Conservation (phyloP, 2,888 invertebrate species). For the Synergus itoensis region DNA sequence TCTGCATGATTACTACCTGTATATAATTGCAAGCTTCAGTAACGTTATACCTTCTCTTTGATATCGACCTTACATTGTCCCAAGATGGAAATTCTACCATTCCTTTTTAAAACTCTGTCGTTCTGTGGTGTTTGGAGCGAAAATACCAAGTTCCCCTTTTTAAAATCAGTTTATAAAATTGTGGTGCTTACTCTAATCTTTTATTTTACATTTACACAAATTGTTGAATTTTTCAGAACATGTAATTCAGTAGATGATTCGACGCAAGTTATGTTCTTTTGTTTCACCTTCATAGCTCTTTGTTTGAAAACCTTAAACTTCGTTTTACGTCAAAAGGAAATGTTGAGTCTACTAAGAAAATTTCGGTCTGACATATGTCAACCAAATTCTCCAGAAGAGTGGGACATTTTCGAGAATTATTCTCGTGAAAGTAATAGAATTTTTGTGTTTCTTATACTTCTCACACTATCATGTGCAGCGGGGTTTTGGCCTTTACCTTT, state of each 20-base stretch:
- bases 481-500: slow-evolving; percentile 25
- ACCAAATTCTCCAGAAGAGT: slow-evolving; percentile 35
- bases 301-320: slow-evolving; percentile 46
- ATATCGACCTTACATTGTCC: not conserved
- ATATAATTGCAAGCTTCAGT: slow-evolving; percentile 4
- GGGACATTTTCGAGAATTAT: slow-evolving; percentile 36
- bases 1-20: not conserved
- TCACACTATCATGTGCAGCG: slow-evolving; percentile 38
- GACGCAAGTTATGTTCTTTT: slow-evolving; percentile 42
- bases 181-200: slow-evolving; percentile 28
- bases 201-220: slow-evolving; percentile 35
- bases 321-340: slow-evolving; percentile 3
- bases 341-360: slow-evolving; percentile 27
- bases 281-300: slow-evolving; percentile 40
- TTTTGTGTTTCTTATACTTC: slow-evolving; percentile 40
- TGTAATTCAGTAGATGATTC: slow-evolving; percentile 40
- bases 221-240: slow-evolving; percentile 23
- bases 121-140: slow-evolving; percentile 47
- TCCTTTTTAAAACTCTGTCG: slow-evolving; percentile 40
- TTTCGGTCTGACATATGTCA: slow-evolving; percentile 25
- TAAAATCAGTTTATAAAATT: slow-evolving; percentile 41
- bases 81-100: slow-evolving; percentile 49
- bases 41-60: not conserved
- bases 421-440: not conserved
- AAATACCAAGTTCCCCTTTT: not conserved